Evolutionary conservation across 1,140 invertebrate genomes (phyloP).

Genomic region (Hyposmocoma kahamanoa): DNA sequence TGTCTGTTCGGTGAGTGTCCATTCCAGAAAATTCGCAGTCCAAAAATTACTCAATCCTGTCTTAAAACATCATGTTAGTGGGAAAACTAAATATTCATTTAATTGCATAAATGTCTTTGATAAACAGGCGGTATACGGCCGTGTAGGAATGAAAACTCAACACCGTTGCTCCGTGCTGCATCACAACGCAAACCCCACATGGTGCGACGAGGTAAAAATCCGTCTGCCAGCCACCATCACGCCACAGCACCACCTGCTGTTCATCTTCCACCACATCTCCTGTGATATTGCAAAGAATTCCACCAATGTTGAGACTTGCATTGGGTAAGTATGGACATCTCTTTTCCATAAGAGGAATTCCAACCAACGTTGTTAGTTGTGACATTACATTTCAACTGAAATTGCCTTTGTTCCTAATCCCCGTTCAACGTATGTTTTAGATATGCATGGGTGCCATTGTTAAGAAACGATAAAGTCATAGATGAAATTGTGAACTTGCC

Average conservation of each 20-base stretch:
- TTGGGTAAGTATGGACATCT: constrained; percentile 81
- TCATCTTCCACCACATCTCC: constrained; percentile 92
- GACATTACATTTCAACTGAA: too few relatives aligned
- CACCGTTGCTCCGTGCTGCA: constrained; percentile 85
- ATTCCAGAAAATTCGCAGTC: too few relatives aligned
- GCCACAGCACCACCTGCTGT: constrained; percentile 87
- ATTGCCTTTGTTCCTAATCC: too few relatives aligned
- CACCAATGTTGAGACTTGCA: constrained; percentile 85
- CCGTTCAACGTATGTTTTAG: constrained; percentile 46
- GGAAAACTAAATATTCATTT: too few relatives aligned
- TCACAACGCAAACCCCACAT: constrained; percentile 86
- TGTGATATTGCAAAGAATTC: constrained; percentile 90
- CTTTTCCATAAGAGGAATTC: too few relatives aligned
- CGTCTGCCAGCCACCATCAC: constrained; percentile 86
- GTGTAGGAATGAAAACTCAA: constrained; percentile 61
- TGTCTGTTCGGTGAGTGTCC: too few relatives aligned
- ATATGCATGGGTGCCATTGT: constrained; percentile 91
- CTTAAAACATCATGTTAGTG: too few relatives aligned
- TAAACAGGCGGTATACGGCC: constrained; percentile 54
- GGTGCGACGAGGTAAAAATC: constrained; percentile 94
- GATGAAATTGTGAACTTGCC: constrained; percentile 86
- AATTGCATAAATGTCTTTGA: constrained; percentile 6
- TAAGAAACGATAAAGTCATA: constrained; percentile 87
- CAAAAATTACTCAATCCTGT: too few relatives aligned
- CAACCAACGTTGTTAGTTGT: too few relatives aligned